These are phyloP conservation scores for Drosophila neotestacea DNA, from an alignment of 2,888 invertebrate species.

Conservation along the genomic window DNA sequence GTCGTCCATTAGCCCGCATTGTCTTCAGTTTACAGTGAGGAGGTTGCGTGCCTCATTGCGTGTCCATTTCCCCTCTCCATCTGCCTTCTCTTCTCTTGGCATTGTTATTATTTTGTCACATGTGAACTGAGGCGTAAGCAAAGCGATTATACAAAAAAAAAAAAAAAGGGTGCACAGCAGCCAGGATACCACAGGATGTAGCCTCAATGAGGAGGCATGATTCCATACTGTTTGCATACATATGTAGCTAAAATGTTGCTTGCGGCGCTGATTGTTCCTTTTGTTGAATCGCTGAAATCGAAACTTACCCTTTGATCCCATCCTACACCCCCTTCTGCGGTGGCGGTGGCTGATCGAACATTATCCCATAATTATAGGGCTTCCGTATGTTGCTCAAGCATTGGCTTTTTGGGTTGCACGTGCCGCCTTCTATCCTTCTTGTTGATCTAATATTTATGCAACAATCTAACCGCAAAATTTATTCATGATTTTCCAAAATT, in stretches of 20 bases:
- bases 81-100: conserved; percentile 2
- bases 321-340: not conserved
- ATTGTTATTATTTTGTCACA: conserved; percentile 80
- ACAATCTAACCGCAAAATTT: conserved; percentile 84
- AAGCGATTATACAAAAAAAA: conserved; percentile 66
- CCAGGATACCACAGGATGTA: conserved; percentile 3
- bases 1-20: conserved; percentile 74
- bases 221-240: conserved; percentile 45
- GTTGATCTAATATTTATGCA: conserved; percentile 76
- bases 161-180: conserved; percentile 54
- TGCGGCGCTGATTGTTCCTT: conserved; percentile 81
- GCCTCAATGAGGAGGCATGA: conserved; percentile 4
- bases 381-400: conserved; percentile 63
- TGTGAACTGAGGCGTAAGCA: conserved; percentile 78
- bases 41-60: conserved; percentile 49
- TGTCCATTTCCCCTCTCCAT: conserved; percentile 4
- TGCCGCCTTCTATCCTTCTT: conserved; percentile 41
- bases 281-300: conserved; percentile 69
- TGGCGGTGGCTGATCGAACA: conserved; percentile 71
- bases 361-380: conserved; percentile 84
- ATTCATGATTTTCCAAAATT: conserved; percentile 81
- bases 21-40: conserved; percentile 42
- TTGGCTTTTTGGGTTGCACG: conserved; percentile 62
- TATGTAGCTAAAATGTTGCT: conserved; percentile 52
- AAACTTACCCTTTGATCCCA: conserved; percentile 81